Evolutionary conservation across 2,888 invertebrate species (phyloP), one percentile per base, ranked within the genome.

Genomic region (Ephialtes manifestator): DNA sequence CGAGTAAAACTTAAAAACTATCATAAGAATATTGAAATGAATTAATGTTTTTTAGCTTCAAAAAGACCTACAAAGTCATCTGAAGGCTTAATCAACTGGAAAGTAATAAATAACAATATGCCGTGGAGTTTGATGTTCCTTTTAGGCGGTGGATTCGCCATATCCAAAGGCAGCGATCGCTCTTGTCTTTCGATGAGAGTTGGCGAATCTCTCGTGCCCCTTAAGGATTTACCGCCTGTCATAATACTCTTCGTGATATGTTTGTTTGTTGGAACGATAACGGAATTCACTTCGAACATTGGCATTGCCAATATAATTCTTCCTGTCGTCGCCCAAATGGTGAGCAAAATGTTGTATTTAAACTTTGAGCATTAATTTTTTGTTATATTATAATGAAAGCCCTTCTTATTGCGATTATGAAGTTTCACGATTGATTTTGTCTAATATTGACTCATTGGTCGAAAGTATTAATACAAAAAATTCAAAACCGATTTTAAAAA

Each of bases 121-220:
- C 95, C 95, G 0, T 96, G 96, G 96, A 95, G 95, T 15, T 92
- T 96, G 15, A 92, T 96, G 80, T 93, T 96, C 13, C 91, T 96
- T 1, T 92, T 96, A 72, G 95, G 96, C 20, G 96, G 96, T 53
- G 96, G 96, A 0, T 96, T 96, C 88, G 96, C 96, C 0, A 92
- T 96, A 88, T 95, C 96, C 1, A 95, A 94, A 72, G 96, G 94
- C 5, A 94, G 95, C 86, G 93, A 94, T 87, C 94, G 91, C 60
- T 95, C 95, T 0, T 94, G 95, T 4, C 90, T 96, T 43, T 95
- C 95, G 0, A 89, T 88, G 31, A 92, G 92, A 88, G 89, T 96
- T 11, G 95, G 95, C 13, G 88, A 93, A 4, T 89, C 94, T 53
- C 89, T 96, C 83, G 86, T 90, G 1, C 93, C 91, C 0, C 90